Conservation (phyloP, 2,797 vertebrate genomes). For the Enteromius anoplus region DNA sequence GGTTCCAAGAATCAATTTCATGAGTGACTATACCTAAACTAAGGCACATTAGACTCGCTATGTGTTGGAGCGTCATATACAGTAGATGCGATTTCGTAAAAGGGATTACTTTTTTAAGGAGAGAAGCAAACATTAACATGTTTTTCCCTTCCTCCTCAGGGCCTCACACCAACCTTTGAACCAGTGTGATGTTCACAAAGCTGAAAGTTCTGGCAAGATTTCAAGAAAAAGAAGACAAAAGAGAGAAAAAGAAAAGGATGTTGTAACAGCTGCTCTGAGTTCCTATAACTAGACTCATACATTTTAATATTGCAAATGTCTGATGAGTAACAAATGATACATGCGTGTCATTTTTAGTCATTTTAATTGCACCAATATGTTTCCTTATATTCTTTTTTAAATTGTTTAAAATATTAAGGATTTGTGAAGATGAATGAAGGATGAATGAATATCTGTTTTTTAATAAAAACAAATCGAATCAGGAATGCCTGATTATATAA, state of each 20-base stretch:
- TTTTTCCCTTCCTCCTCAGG: background rate
- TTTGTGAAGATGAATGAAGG: background rate
- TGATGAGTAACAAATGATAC: conserved; percentile 1
- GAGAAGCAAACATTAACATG: conserved; percentile 31
- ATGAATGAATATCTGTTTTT: background rate
- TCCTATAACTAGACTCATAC: background rate
- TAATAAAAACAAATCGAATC: background rate
- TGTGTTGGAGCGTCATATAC: background rate
- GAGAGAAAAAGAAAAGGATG: background rate
- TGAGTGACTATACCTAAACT: conserved; percentile 25
- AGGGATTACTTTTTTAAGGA: conserved; percentile 3
- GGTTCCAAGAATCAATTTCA: conserved; percentile 15
- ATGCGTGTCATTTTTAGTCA: background rate
- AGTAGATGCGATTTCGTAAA: background rate
- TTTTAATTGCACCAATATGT: background rate
- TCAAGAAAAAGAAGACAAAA: background rate
- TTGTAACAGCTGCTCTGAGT: conserved; percentile 43
- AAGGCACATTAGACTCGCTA: background rate
- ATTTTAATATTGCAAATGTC: conserved; percentile 11
- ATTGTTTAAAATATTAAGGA: background rate
- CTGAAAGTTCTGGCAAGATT: conserved; percentile 3
- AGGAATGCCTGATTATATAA: background rate
- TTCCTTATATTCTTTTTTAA: background rate
- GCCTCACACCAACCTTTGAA: conserved; percentile 45
- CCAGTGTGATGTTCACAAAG: background rate